Percentiles rank a stretch among this genome's conserved stretches.
These are phyloP conservation scores for Helostoma temminkii DNA, from an alignment of 2,797 vertebrate genomes.

Conservation along the genomic window DNA sequence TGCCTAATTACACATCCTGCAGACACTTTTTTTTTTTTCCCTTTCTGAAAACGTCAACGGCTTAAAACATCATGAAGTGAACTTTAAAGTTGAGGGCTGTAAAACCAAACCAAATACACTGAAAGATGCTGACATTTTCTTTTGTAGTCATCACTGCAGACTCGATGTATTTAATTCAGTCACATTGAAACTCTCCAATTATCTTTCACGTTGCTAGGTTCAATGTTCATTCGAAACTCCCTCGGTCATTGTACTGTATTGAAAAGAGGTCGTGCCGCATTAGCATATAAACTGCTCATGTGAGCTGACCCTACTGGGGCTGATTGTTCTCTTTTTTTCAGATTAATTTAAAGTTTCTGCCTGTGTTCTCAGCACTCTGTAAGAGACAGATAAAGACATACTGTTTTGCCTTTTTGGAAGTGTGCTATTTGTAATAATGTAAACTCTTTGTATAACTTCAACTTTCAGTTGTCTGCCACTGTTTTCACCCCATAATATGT, in stretches of 20 bases:
- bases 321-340: conserved; percentile 8
- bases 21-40: too few relatives aligned
- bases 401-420: conserved; percentile 7
- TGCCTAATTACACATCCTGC: neutral
- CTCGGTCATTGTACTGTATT: neutral
- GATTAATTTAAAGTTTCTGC: conserved; percentile 38
- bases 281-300: conserved; percentile 56
- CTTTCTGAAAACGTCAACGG: neutral
- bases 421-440: neutral
- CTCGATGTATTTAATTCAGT: neutral
- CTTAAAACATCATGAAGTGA: neutral
- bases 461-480: neutral
- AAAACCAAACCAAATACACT: neutral
- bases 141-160: neutral
- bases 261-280: conserved; percentile 31
- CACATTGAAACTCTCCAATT: neutral
- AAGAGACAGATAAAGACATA: conserved; percentile 39
- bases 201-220: conserved; percentile 12
- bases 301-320: conserved; percentile 39
- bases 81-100: neutral
- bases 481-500: conserved; percentile 7
- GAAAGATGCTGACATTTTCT: conserved; percentile 11
- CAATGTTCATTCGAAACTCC: conserved; percentile 6
- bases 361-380: conserved; percentile 26
- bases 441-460: conserved; percentile 12